phyloP scores from a whole-genome alignment of 2,113 vertebrate species.

The Taxidea taxus region DNA sequence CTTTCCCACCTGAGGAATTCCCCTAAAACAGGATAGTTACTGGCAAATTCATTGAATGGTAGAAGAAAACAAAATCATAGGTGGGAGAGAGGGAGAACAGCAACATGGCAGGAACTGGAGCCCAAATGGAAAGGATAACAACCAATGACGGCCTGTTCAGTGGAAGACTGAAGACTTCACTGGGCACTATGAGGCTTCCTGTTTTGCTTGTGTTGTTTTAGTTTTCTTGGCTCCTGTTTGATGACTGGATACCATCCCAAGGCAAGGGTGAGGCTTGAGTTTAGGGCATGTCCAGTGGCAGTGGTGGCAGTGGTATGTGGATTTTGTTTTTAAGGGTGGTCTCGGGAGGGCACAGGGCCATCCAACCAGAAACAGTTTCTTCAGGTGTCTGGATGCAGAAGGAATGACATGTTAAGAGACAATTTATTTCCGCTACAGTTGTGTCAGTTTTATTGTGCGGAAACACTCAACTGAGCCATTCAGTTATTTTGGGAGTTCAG shows the following conservation, averaged over 20 bases:
- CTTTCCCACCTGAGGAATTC: not conserved
- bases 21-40: not conserved
- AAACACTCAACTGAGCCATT: not conserved
- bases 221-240: not conserved
- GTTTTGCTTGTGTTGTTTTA: not conserved
- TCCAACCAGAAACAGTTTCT: not conserved
- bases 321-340: not conserved
- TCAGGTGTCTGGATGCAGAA: not conserved
- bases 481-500: not conserved
- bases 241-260: not conserved
- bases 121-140: not conserved
- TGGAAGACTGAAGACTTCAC: not conserved
- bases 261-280: too few species aligned
- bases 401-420: not conserved
- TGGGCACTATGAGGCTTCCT: not conserved
- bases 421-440: not conserved
- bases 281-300: not conserved
- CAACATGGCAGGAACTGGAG: not conserved
- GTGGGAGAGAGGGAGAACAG: not conserved
- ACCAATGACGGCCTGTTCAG: too few species aligned
- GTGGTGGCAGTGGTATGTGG: not conserved
- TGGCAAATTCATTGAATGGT: not conserved
- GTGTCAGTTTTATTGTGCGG: not conserved
- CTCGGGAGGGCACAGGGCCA: not conserved
- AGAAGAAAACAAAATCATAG: not conserved